Evolutionary conservation across 2,797 vertebrate genomes (phyloP), one percentile per base, ranked within the genome.

Genomic region (Trachurus trachurus): DNA sequence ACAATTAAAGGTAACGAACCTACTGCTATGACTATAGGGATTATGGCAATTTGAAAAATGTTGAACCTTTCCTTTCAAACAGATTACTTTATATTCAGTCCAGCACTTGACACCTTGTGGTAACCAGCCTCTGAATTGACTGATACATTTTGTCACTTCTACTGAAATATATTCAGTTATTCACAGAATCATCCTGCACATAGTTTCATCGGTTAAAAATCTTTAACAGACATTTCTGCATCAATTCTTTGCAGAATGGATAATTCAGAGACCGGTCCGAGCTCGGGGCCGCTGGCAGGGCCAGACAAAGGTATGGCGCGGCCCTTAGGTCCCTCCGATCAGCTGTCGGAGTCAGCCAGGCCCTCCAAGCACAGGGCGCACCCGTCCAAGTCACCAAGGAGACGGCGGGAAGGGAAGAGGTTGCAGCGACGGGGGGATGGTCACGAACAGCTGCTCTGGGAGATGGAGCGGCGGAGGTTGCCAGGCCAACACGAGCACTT

Each of bases 371-470:
- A 88, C 80, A 81, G 86, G 76, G 93, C 90, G 80, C 83, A 76
- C 37, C 84, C 63, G 3, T 82, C 92, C 66, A 95, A 90, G 81
- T 95, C 93, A 73, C 92, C 94, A 69, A 93, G 92, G 88, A 90
- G 90, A 94, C 93, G 91, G 2, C 90, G 90, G 66, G 95, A 95
- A 58, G 91, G 82, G 39, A 95, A 91, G 71, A 92, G 91, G 88
- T 82, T 81, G 4, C 94, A 93, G 78, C 84, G 84, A 29, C 81
- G 83, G 72, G 88, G 77, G 34, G 92, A 79, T 66, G 92, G 88
- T 89, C 91, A 91, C 11, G 91, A 95, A 82, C 94, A 93, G 86
- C 87, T 91, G 88, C 86, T 90, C 31, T 63, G 80, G 74, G 92
- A 92, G 74, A 81, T 74, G 0, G 93, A 91, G 61, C 78, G 72